Evolutionary conservation across 2,888 invertebrate species (phyloP).

Genomic region (Notodonta ziczac): DNA sequence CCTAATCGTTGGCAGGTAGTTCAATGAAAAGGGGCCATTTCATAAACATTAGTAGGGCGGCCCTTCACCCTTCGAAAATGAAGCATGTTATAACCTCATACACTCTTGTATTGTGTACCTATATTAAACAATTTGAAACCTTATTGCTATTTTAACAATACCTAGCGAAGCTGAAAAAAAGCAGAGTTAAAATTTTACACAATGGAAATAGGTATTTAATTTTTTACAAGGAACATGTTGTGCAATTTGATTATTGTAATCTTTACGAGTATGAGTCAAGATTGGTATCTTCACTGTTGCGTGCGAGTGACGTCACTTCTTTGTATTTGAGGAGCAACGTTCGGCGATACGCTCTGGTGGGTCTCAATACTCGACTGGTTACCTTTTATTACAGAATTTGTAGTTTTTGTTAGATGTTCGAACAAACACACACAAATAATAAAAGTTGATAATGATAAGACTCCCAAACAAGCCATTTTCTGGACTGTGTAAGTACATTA

Average conservation of each 20-base stretch:
- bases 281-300: slow-evolving; percentile 3
- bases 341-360: slow-evolving; percentile 19
- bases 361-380: neutral
- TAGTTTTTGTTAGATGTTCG: neutral
- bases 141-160: no score
- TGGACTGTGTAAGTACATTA: no score
- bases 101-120: no score
- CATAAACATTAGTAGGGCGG: neutral
- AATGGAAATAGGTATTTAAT: neutral
- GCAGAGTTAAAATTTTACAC: neutral
- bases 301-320: neutral
- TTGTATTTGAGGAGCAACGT: slow-evolving; percentile 12
- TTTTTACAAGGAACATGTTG: neutral
- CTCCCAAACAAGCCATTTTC: no score
- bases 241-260: slow-evolving; percentile 1
- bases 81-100: no score
- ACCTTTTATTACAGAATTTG: neutral
- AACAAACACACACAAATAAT: neutral
- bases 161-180: no score
- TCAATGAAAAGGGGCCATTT: neutral
- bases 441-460: no score
- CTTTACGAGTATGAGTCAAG: neutral
- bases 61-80: no score
- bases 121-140: no score
- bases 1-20: no score